Evolutionary conservation across 2,797 vertebrate species (phyloP).

Genomic region (Mormyrops attenuatus): DNA sequence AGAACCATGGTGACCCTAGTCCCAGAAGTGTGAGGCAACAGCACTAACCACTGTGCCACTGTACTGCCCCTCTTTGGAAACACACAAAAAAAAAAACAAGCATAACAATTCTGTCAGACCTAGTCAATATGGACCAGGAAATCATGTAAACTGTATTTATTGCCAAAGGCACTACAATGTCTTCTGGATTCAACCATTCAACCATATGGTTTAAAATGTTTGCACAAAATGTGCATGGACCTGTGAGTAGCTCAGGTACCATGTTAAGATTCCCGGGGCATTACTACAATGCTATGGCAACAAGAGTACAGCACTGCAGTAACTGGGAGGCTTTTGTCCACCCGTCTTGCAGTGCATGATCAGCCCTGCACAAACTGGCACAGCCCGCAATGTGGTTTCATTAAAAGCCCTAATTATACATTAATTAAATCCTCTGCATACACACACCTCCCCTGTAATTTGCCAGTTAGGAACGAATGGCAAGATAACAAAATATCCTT

Average conservation of each 20-base stretch:
- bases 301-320: background rate
- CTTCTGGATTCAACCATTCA: background rate
- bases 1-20: background rate
- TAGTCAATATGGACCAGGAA: background rate
- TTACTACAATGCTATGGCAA: background rate
- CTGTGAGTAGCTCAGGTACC: background rate
- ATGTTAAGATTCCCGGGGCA: background rate
- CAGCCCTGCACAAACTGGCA: background rate
- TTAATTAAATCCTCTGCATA: background rate
- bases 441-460: background rate
- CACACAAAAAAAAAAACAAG: background rate
- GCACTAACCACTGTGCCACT: background rate
- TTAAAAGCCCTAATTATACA: background rate
- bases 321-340: background rate
- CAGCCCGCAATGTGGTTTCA: background rate
- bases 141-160: background rate
- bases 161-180: background rate
- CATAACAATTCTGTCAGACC: background rate
- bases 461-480: background rate
- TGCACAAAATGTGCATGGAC: background rate
- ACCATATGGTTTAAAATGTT: background rate
- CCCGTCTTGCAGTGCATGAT: background rate
- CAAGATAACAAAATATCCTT: constrained; percentile 12
- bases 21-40: background rate
- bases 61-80: background rate